These are phyloP conservation scores for Andrena flavipes DNA, from an alignment of 2,888 invertebrate genomes.

Conservation along the genomic window DNA sequence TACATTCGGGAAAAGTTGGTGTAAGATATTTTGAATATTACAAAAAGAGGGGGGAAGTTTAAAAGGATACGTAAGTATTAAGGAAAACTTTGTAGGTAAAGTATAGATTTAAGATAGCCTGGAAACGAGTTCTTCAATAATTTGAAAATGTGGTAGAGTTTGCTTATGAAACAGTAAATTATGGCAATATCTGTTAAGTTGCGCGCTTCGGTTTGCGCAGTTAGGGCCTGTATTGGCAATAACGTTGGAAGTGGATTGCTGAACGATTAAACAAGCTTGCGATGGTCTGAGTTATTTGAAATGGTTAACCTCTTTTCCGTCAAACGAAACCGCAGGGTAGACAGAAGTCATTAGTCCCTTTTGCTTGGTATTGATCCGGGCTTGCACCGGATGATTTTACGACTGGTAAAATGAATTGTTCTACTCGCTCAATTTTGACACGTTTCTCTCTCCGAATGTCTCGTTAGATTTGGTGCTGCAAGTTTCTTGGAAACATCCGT, in stretches of 20 bases:
- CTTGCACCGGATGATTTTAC: constrained; percentile 32
- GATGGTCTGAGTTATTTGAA: constrained; percentile 46
- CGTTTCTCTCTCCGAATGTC: neutral
- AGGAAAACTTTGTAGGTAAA: too few relatives aligned
- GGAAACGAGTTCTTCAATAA: too few relatives aligned
- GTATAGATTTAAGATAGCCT: too few relatives aligned
- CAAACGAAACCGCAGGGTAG: constrained; percentile 56
- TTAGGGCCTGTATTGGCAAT: constrained; percentile 9
- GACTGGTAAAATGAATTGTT: constrained; percentile 2
- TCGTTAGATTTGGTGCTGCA: neutral
- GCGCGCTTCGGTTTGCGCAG: neutral
- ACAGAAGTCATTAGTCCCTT: constrained; percentile 56
- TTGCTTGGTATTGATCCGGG: constrained; percentile 49
- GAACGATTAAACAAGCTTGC: constrained; percentile 27
- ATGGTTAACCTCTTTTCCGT: constrained; percentile 55
- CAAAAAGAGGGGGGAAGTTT: too few relatives aligned
- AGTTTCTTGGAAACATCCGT: neutral
- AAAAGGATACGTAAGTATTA: too few relatives aligned
- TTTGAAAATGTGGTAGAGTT: neutral
- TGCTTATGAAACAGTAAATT: neutral
- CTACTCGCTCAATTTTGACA: neutral
- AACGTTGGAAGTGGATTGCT: constrained; percentile 12
- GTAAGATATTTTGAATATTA: too few relatives aligned
- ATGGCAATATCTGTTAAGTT: neutral
- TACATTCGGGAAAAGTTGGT: too few relatives aligned